phyloP scores from a whole-genome alignment of 2,113 vertebrate species.

The Gymnobelideus leadbeateri region DNA sequence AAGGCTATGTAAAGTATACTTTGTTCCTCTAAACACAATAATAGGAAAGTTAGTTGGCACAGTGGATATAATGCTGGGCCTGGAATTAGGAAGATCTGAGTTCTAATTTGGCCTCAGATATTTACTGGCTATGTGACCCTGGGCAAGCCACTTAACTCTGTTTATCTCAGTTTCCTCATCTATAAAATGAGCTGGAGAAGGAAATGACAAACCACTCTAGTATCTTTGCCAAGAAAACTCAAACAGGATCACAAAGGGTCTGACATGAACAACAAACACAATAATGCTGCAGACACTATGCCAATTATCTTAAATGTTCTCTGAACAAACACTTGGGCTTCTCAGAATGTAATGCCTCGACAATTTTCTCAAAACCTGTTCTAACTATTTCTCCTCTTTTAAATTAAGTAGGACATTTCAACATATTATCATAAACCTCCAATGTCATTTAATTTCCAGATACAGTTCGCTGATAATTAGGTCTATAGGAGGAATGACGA shows the following conservation, averaged over 20 bases:
- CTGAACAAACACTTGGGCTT: conserved; percentile 16
- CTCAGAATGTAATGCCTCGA: neutral
- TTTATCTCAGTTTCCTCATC: neutral
- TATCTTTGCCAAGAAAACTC: neutral
- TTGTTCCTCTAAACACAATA: neutral
- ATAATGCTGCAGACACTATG: conserved; percentile 34
- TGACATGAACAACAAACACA: neutral
- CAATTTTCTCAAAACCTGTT: conserved; percentile 11
- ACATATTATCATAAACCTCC: conserved; percentile 17
- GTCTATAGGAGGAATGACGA: conserved; percentile 6
- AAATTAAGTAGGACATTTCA: conserved; percentile 17
- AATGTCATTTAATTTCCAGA: conserved; percentile 24
- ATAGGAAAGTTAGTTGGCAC: neutral
- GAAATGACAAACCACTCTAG: neutral
- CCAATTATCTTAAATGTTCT: conserved; percentile 38
- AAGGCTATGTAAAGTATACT: neutral
- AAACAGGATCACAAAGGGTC: neutral
- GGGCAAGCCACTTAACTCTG: neutral
- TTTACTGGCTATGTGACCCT: neutral
- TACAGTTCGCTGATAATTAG: conserved; percentile 25
- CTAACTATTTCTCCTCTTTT: conserved; percentile 3
- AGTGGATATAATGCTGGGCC: too few relatives aligned
- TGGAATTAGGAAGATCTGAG: neutral
- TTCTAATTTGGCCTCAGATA: neutral
- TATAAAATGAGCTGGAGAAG: neutral